Percentiles rank a stretch among this genome's conserved stretches.
Conservation (phyloP, 2,113 vertebrate genomes). For the Cnemophilus loriae region DNA sequence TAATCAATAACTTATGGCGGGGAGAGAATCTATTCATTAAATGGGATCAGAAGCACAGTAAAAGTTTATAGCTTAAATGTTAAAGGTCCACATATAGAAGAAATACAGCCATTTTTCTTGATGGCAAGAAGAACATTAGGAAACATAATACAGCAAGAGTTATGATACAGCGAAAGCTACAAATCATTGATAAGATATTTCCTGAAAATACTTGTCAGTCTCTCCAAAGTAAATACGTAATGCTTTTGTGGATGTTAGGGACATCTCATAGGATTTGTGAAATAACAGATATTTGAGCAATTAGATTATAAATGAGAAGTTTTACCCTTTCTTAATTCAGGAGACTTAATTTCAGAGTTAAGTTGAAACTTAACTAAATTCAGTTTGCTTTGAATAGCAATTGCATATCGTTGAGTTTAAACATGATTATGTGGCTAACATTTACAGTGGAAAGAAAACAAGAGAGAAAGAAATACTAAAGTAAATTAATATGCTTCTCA, state of each 20-base stretch:
- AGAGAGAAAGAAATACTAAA: background rate
- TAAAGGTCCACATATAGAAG: background rate
- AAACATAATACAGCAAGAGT: background rate
- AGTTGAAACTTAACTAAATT: background rate
- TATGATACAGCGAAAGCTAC: background rate
- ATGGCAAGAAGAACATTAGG: slow-evolving; percentile 6
- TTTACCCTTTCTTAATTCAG: background rate
- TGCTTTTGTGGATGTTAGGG: background rate
- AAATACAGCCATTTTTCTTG: slow-evolving; percentile 35
- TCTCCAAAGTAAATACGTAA: background rate
- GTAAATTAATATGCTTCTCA: background rate
- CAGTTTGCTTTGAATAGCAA: background rate
- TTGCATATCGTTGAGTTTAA: background rate
- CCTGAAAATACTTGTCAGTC: background rate
- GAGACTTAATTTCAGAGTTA: background rate
- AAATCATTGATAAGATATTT: background rate
- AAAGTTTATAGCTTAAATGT: slow-evolving; percentile 2
- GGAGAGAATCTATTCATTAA: background rate
- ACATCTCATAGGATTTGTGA: background rate
- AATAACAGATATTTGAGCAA: background rate
- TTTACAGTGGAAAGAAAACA: background rate
- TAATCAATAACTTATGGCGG: background rate
- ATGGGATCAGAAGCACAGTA: background rate
- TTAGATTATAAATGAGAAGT: background rate
- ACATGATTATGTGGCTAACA: background rate